These are phyloP conservation scores for Melikaiella ostensackeni DNA, from an alignment of 2,888 invertebrate species.

Conservation along the genomic window DNA sequence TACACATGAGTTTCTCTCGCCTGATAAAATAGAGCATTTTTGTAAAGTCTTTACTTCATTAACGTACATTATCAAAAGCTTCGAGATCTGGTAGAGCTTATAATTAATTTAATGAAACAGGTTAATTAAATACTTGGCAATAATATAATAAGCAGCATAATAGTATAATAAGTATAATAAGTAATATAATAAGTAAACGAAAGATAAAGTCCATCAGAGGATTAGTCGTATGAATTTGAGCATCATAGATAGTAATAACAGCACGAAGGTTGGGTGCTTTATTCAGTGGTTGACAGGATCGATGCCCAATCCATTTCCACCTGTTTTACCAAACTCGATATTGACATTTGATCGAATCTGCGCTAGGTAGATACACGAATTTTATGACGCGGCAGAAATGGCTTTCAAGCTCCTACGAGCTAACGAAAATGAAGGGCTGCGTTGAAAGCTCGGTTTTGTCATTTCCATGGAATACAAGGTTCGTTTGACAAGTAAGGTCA, in stretches of 20 bases:
- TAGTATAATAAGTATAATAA: no score
- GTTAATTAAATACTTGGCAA: no score
- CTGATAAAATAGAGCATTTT: conserved; percentile 10
- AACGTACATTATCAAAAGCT: no score
- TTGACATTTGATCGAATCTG: conserved; percentile 39
- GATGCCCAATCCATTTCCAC: conserved; percentile 38
- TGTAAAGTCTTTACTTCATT: not conserved
- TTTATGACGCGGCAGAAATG: conserved; percentile 44
- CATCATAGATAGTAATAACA: not conserved
- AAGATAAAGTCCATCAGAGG: not conserved
- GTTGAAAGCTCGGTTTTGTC: not conserved
- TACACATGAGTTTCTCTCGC: conserved; percentile 16
- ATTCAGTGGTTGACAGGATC: conserved; percentile 5
- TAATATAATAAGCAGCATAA: no score
- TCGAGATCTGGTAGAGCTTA: no score
- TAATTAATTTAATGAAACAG: no score
- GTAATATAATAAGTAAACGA: not conserved
- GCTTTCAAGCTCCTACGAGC: conserved; percentile 41
- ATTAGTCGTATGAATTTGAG: not conserved
- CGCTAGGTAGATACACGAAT: conserved; percentile 32
- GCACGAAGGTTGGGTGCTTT: not conserved
- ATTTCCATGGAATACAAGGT: not conserved
- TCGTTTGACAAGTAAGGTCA: no score
- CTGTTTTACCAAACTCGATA: conserved; percentile 32
- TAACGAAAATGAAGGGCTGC: conserved; percentile 27